Conservation (phyloP, 2,113 vertebrate species). For the Ageneiosus marmoratus region DNA sequence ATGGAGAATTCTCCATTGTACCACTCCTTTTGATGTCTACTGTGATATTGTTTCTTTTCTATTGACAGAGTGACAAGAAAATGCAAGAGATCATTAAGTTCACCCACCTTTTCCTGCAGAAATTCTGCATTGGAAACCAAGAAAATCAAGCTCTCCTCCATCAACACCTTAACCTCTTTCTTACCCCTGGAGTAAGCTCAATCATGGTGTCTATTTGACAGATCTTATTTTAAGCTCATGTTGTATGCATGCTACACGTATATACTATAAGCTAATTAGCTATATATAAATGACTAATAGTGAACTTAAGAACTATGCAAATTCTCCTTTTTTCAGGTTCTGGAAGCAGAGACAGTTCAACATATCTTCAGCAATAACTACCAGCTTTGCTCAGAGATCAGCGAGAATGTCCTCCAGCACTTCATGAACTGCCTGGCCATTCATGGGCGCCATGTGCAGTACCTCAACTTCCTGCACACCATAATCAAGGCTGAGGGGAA, state of each 20-base stretch:
- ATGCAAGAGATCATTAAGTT: conserved; percentile 94
- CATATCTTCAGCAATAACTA: conserved; percentile 98
- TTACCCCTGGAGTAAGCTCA: conserved; percentile 86
- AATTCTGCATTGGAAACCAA: conserved; percentile 92
- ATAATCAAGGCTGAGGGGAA: conserved; percentile 99
- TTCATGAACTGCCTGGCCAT: conserved; percentile 96
- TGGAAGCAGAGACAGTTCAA: conserved; percentile 95
- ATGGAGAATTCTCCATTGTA: no score
- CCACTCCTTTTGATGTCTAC: no score
- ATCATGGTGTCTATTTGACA: not conserved
- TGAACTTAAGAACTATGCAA: not conserved
- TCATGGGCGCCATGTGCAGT: conserved; percentile 94
- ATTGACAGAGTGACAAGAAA: conserved; percentile 84
- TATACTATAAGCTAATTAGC: not conserved
- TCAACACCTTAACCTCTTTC: conserved; percentile 91
- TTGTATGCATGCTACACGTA: not conserved
- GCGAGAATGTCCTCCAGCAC: conserved; percentile 89
- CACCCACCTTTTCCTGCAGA: conserved; percentile 96
- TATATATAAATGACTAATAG: no score
- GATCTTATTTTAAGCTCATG: not conserved
- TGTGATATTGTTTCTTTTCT: not conserved
- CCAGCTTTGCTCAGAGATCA: conserved; percentile 91
- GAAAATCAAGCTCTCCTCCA: conserved; percentile 94
- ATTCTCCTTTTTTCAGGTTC: conserved; percentile 70
- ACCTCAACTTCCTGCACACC: conserved; percentile 96